Percentiles rank a stretch among this genome's conserved stretches.
Evolutionary conservation across 2,888 invertebrate genomes (phyloP).

Genomic region (Graphium colonna): DNA sequence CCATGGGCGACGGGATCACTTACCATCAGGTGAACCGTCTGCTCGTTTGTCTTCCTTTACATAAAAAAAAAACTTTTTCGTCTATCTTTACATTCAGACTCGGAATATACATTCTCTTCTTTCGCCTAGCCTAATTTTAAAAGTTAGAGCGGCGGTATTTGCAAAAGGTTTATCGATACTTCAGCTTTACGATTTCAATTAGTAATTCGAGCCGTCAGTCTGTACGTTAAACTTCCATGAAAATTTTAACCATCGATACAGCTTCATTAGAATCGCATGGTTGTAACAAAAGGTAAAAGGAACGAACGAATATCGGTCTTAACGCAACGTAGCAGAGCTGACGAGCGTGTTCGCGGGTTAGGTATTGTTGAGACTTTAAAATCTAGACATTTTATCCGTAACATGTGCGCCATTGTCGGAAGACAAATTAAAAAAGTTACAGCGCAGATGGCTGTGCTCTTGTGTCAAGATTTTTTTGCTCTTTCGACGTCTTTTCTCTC

Average conservation of each 20-base stretch:
- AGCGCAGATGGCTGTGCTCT: constrained; percentile 1
- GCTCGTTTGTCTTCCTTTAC: too few relatives aligned
- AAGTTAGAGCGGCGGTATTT: too few relatives aligned
- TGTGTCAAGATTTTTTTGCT: constrained; percentile 2
- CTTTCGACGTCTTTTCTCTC: too few relatives aligned
- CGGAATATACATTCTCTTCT: too few relatives aligned
- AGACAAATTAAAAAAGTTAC: constrained; percentile 24
- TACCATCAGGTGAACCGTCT: too few relatives aligned
- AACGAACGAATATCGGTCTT: not conserved
- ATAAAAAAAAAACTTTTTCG: too few relatives aligned
- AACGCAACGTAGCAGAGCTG: constrained; percentile 1
- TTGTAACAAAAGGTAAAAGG: constrained; percentile 1
- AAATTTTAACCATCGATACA: constrained; percentile 13
- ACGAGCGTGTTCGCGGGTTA: not conserved
- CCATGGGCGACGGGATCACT: not conserved
- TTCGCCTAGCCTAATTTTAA: too few relatives aligned
- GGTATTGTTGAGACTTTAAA: constrained; percentile 14
- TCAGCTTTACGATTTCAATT: not conserved
- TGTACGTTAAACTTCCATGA: constrained; percentile 10
- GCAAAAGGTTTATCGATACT: too few relatives aligned
- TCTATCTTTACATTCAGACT: not conserved
- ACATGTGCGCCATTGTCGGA: constrained; percentile 19
- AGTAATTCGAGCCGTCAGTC: not conserved
- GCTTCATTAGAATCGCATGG: constrained; percentile 11
- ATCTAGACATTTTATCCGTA: constrained; percentile 20